Percentiles rank a stretch among this genome's conserved stretches.
Evolutionary conservation across 2,113 vertebrate species (phyloP).

Genomic region (Notarius lentiginosus): DNA sequence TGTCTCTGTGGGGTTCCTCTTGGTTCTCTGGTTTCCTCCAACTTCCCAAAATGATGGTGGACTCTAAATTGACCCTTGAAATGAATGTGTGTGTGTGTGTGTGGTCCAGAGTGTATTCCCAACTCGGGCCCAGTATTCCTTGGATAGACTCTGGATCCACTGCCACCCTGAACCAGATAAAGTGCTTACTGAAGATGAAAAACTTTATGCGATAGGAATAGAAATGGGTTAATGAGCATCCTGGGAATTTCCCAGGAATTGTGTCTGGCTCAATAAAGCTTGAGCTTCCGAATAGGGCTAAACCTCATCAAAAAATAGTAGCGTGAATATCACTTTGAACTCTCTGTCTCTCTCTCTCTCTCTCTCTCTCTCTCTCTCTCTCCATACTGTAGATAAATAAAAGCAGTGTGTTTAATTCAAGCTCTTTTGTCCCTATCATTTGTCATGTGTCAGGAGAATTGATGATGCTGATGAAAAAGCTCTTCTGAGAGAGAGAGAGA

Average conservation of each 20-base stretch:
- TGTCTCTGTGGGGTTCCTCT: background rate
- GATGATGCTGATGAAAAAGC: conserved; percentile 21
- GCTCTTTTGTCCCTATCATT: background rate
- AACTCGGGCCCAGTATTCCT: background rate
- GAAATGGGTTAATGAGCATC: background rate
- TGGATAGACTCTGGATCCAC: background rate
- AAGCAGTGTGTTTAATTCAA: background rate
- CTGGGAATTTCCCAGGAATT: conserved; percentile 2
- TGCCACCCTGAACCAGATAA: background rate
- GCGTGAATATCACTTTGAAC: background rate
- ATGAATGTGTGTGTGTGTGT: background rate
- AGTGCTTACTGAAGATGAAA: background rate
- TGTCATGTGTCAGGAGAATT: conserved; percentile 3
- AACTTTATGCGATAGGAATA: background rate
- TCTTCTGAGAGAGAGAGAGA: background rate
- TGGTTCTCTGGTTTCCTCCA: background rate
- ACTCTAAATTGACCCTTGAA: background rate
- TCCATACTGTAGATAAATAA: background rate
- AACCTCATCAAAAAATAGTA: background rate
- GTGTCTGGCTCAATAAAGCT: background rate
- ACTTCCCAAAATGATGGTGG: background rate
- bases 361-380: too few relatives aligned
- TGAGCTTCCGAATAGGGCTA: background rate
- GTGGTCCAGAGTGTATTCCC: background rate
- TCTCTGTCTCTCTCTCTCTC: background rate